These are phyloP conservation scores for Panurus biarmicus DNA, from an alignment of 2,113 vertebrate genomes.

Conservation along the genomic window DNA sequence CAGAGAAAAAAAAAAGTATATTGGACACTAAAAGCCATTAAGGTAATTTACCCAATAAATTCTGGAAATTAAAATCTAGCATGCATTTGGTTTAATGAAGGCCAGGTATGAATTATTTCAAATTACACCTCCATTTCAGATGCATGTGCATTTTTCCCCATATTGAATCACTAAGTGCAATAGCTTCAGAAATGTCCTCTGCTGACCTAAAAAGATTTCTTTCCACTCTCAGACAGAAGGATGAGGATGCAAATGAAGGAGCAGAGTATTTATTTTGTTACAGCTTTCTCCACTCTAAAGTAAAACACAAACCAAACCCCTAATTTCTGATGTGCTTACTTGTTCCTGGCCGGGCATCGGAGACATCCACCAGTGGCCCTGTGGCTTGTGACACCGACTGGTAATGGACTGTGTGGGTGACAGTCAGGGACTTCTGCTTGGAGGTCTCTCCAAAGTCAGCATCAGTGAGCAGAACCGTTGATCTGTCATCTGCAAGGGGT, in stretches of 20 bases:
- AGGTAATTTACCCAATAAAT: slow-evolving; percentile 45
- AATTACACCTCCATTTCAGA: slow-evolving; percentile 3
- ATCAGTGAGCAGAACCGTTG: slow-evolving; percentile 92
- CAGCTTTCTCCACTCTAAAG: neutral
- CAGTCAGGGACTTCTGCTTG: slow-evolving; percentile 96
- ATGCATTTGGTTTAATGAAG: slow-evolving; percentile 13
- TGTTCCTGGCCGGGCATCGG: slow-evolving; percentile 95
- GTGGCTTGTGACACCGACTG: slow-evolving; percentile 97
- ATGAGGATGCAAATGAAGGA: neutral
- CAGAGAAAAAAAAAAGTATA: neutral
- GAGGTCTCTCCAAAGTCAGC: slow-evolving; percentile 95
- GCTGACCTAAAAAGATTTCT: neutral
- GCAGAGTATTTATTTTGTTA: neutral
- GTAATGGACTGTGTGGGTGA: slow-evolving; percentile 97
- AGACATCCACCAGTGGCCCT: slow-evolving; percentile 94
- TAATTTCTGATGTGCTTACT: slow-evolving; percentile 76
- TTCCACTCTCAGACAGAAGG: neutral
- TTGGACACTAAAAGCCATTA: slow-evolving; percentile 33
- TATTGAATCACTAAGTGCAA: neutral
- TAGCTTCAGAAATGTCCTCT: neutral
- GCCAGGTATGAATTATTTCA: slow-evolving; percentile 11
- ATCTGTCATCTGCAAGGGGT: slow-evolving; percentile 84
- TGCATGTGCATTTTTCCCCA: neutral
- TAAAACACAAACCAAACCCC: no score
- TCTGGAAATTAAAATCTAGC: slow-evolving; percentile 9